phyloP scores from a whole-genome alignment of 2,113 vertebrate genomes.

The Cryptomyrus ogoouensis region DNA sequence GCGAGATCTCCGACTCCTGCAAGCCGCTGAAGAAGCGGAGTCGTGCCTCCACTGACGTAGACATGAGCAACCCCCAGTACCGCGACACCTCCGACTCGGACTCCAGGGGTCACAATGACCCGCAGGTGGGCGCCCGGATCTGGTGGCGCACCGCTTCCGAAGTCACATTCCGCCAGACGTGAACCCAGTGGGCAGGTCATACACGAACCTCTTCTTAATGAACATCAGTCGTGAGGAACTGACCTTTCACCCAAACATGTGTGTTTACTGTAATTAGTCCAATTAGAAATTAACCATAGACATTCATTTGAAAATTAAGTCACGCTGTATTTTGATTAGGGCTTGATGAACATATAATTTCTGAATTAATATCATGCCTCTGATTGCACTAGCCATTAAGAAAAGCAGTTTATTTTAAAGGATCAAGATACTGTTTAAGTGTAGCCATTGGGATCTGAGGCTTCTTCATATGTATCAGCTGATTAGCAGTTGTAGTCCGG shows the following conservation, averaged over 20 bases:
- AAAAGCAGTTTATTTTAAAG: not conserved
- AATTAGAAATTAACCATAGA: not conserved
- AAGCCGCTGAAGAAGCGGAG: slow-evolving; percentile 98
- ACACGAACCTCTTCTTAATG: not conserved
- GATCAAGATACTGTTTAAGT: not conserved
- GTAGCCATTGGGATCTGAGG: not conserved
- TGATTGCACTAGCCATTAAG: not conserved
- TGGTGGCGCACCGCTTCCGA: no score
- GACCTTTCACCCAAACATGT: not conserved
- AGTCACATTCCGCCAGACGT: not conserved
- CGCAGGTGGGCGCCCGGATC: slow-evolving; percentile 67
- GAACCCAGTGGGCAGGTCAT: not conserved
- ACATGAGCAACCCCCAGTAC: slow-evolving; percentile 85
- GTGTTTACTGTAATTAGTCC: not conserved
- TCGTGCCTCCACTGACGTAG: slow-evolving; percentile 90
- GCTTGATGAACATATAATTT: not conserved
- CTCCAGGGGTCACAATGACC: slow-evolving; percentile 88
- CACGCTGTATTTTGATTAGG: not conserved
- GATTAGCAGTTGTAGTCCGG: not conserved
- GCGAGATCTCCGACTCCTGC: slow-evolving; percentile 97
- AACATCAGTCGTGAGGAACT: not conserved
- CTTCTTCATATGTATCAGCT: not conserved
- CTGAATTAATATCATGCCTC: not conserved
- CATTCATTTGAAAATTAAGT: not conserved
- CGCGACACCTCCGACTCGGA: slow-evolving; percentile 95